Evolutionary conservation across 2,113 vertebrate genomes (phyloP).

Genomic region (Chinchilla lanigera): DNA sequence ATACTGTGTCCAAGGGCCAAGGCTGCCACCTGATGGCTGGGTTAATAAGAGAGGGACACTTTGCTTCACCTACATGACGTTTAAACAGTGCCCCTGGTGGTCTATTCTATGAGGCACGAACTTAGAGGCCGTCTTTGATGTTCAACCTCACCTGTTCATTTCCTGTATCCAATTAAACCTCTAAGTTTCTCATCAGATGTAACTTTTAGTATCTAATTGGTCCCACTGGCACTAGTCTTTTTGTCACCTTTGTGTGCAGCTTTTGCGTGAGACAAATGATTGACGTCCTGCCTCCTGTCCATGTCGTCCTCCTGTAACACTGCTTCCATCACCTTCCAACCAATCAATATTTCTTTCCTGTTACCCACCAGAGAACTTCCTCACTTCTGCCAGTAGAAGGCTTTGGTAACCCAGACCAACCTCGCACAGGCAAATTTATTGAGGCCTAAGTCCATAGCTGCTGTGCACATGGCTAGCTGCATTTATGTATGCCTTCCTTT

Average conservation of each 20-base stretch:
- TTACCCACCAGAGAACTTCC: background rate
- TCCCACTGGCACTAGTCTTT: background rate
- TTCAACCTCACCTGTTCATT: background rate
- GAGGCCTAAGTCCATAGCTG: background rate
- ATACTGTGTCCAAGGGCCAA: background rate
- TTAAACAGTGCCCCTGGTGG: background rate
- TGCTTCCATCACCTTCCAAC: background rate
- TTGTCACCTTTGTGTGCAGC: background rate
- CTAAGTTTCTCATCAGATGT: background rate
- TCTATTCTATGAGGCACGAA: background rate
- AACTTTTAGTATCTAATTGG: background rate
- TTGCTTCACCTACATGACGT: background rate
- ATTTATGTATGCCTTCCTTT: background rate
- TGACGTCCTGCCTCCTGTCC: background rate
- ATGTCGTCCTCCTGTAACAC: background rate
- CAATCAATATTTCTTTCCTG: background rate
- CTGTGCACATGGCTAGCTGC: no score
- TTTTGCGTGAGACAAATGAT: background rate
- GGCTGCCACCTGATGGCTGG: background rate
- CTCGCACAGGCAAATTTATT: background rate
- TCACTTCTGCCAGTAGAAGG: background rate
- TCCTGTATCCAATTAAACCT: background rate
- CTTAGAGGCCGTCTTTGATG: background rate
- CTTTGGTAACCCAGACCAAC: background rate
- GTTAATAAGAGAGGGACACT: background rate